Evolutionary conservation across 2,113 vertebrate genomes (phyloP), one percentile per base, ranked within the genome.

Genomic region (rabbit (Oryctolagus cuniculus)): DNA sequence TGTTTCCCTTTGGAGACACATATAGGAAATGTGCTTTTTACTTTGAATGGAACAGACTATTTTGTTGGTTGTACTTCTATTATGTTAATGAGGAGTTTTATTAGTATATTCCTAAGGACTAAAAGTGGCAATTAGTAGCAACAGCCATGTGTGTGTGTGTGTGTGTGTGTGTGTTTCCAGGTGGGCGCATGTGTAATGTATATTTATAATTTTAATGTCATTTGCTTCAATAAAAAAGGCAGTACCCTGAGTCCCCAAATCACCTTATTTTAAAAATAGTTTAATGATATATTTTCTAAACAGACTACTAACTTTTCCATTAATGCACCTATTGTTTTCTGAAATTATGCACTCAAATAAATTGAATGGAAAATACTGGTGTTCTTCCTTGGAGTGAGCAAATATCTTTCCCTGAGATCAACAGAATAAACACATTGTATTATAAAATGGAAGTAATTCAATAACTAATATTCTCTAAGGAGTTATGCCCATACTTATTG

Each of bases 201-300:
- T 86, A 34, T 27, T 7, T 89, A 10, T 38, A 58, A 83, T 10
- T 49, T 79, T 90, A 78, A 74, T 83, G 24, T 0, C 89, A 58
- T 82, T 82, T 97, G 7, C 10, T 89, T 81, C 49, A 80, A 19
- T 93, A 92, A 89, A 92, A 72, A 38, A 81, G n/a, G 85, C 0
- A 80, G 24, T 17, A 87, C 12, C 1, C 36, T 25, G 6, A 13
- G 73, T 74, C 25, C 1, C 6, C 67, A 74, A 67, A 36, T 19
- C 10, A 4, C 53, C 16, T 85, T 72, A 91, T 87, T 84, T 63
- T 85, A 12, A 87, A 77, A 51, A 3, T 24, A 34, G 61, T 90
- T 91, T 77, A 51, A 73, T 17, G 72, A 27, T 74, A 17, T 0
- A 7, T 25, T 79, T 49, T 69, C 16, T 75, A 90, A 82, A n/a